Evolutionary conservation across 2,888 invertebrate species (phyloP), one percentile per base, ranked within the genome.

Genomic region (Zaprionus bogoriensis): DNA sequence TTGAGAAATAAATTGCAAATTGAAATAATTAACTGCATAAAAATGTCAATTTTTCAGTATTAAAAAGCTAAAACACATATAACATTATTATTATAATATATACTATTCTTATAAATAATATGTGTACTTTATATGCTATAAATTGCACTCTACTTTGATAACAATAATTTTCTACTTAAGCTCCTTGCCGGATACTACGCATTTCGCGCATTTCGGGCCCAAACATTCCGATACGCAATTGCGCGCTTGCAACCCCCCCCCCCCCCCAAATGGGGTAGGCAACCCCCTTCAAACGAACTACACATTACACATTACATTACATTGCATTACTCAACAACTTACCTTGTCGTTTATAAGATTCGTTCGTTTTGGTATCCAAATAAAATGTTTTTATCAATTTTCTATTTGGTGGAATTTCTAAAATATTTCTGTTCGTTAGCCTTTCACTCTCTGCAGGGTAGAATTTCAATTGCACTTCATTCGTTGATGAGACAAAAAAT

Each of bases 281-380:
- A 39, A 25, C 50, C 57, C 59, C 50, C 14, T 10, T 14, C 7
- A 27, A 27, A 27, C 10, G 19, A 14, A 28, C 14, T 14, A 10
- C 12, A 32, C 9, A 36, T 12, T 36, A 52, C 61, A 65, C 61
- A 67, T 36, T 71, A 28, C 22, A 20, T 1, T 0, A 5, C n/a
- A 38, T 20, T 42, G 4, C 4, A 2, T 3, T 2, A 39, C 2
- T 14, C 2, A 36, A 17, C 9, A 28, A 32, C 30, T 53, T 68
- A 85, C 79, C 79, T 75, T 79, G 41, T 53, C 28, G 44, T 32
- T 52, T 39, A 60, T 41, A 10, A n/a, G 19, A 19, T 36, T 65
- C 51, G 53, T 47, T 65, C 54, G 30, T 46, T 54, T n/a, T 22
- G 46, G 44, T 77, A 74, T 74, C 74, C 74, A 73, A 76, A 44